Conservation (phyloP, 1,140 invertebrate species). For the Sipha flava region DNA sequence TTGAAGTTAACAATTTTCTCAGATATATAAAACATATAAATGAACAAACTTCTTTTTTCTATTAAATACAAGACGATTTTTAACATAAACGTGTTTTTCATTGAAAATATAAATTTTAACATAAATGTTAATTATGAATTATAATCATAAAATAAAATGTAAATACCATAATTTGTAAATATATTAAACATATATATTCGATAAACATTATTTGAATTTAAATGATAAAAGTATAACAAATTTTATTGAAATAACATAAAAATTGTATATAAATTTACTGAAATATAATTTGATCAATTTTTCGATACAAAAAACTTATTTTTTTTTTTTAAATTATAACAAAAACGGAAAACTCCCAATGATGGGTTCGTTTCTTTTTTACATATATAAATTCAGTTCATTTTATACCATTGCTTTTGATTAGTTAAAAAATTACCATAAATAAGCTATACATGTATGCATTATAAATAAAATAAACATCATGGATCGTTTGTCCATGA, state of each 20-base stretch:
- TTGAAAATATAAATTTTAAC: too few relatives aligned
- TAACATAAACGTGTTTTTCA: neutral
- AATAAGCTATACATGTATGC: neutral
- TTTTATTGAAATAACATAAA: neutral
- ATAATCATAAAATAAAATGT: slow-evolving; percentile 4
- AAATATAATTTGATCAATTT: neutral
- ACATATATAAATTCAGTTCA: too few relatives aligned
- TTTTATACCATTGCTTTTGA: too few relatives aligned
- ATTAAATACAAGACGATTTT: too few relatives aligned
- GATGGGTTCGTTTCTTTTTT: too few relatives aligned
- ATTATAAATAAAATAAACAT: too few relatives aligned
- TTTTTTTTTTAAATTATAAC: neutral
- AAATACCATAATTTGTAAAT: too few relatives aligned
- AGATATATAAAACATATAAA: too few relatives aligned
- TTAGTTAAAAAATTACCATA: neutral
- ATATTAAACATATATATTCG: too few relatives aligned
- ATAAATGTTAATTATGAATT: neutral
- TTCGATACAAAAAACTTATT: neutral
- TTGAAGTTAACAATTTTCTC: too few relatives aligned
- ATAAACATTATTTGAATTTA: neutral
- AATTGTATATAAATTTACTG: neutral
- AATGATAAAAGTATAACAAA: neutral
- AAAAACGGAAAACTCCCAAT: neutral
- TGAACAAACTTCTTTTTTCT: too few relatives aligned
- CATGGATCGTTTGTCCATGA: neutral